Conservation (phyloP, 2,797 vertebrate species). For the Aulostomus chinensis region DNA sequence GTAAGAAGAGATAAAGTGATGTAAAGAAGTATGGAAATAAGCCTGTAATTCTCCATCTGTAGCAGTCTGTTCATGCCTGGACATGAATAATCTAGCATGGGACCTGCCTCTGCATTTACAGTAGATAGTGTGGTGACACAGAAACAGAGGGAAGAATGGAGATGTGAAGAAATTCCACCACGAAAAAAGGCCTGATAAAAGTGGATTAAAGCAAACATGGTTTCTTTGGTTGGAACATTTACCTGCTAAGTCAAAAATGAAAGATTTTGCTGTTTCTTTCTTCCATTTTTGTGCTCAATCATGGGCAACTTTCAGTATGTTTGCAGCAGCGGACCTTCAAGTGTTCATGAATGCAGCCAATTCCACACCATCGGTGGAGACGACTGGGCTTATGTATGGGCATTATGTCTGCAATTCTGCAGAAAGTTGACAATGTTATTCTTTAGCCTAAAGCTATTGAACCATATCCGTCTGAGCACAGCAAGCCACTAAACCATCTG, state of each 20-base stretch:
- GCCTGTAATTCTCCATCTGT: conserved; percentile 33
- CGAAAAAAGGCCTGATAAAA: neutral
- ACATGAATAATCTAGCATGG: conserved; percentile 28
- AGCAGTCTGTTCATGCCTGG: conserved; percentile 19
- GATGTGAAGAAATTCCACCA: neutral
- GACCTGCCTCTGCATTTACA: conserved; percentile 26
- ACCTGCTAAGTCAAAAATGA: no score
- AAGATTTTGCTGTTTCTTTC: conserved; percentile 6
- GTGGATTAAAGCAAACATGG: conserved; percentile 1
- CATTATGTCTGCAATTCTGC: conserved; percentile 43
- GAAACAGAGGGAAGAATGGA: conserved; percentile 1
- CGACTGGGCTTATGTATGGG: conserved; percentile 23
- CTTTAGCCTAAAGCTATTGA: conserved; percentile 41
- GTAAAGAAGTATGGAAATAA: conserved; percentile 50
- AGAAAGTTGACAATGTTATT: conserved; percentile 53
- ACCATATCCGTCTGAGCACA: conserved; percentile 31
- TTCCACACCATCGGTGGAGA: conserved; percentile 13
- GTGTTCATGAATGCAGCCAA: conserved; percentile 21
- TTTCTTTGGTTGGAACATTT: neutral
- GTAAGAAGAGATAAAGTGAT: conserved; percentile 20
- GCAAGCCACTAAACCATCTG: conserved; percentile 29
- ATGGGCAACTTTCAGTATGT: conserved; percentile 13
- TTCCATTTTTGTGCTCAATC: conserved; percentile 11
- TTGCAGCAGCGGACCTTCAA: conserved; percentile 18
- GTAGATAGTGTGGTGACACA: neutral